A percentile compares a stretch with the other conserved stretches of the same genome.
These are phyloP conservation scores for Tetropium fuscum DNA, from an alignment of 2,888 invertebrate genomes.

Conservation along the genomic window DNA sequence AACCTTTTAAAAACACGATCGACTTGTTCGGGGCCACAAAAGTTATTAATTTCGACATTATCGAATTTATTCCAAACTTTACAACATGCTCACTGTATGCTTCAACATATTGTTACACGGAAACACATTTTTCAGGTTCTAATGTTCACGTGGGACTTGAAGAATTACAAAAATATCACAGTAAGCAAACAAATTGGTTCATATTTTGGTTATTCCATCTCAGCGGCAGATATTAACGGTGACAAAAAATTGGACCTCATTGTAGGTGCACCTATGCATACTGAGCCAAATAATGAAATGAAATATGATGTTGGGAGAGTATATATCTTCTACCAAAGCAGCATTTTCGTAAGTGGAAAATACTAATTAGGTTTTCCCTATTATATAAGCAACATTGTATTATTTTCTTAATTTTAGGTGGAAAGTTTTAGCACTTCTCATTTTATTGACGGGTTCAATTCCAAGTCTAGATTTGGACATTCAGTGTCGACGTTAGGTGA, in stretches of 20 bases:
- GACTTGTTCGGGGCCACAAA: too few relatives aligned
- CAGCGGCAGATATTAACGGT: constrained; percentile 91
- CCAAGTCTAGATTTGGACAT: constrained; percentile 90
- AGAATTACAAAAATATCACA: constrained; percentile 85
- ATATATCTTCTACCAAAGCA: constrained; percentile 86
- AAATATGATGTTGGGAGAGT: constrained; percentile 94
- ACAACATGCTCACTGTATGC: too few relatives aligned
- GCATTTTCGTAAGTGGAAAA: constrained; percentile 67
- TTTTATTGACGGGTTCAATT: constrained; percentile 82
- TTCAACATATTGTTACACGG: too few relatives aligned
- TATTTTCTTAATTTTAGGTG: constrained; percentile 63
- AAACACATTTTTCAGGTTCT: constrained; percentile 79
- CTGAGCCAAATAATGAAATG: constrained; percentile 81
- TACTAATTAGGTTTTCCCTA: too few relatives aligned
- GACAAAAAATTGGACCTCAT: constrained; percentile 92
- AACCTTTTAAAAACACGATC: too few relatives aligned
- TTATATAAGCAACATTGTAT: too few relatives aligned
- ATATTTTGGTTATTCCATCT: constrained; percentile 94
- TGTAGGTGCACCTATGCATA: constrained; percentile 95
- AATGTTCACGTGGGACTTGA: constrained; percentile 82
- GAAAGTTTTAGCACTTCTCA: constrained; percentile 65
- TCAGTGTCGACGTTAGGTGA: constrained; percentile 90
- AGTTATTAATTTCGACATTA: too few relatives aligned
- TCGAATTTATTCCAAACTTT: too few relatives aligned
- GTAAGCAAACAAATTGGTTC: constrained; percentile 95